phyloP scores from a whole-genome alignment of 2,888 invertebrate species.

The Pecten maximus region DNA sequence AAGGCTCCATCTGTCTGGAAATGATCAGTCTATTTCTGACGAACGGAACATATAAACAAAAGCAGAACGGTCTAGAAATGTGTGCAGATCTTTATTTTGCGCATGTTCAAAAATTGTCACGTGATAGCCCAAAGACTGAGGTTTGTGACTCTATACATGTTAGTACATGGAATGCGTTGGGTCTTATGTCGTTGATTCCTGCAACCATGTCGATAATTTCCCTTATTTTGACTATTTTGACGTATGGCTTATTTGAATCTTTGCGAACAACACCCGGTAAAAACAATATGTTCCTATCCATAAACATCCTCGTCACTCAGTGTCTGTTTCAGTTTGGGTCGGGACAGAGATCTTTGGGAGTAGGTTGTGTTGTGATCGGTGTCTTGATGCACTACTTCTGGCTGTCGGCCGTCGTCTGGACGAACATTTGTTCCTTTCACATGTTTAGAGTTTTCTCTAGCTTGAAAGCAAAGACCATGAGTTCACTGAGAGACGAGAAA shows the following conservation, averaged over 20 bases:
- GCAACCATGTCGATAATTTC: constrained; percentile 53
- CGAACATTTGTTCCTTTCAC: constrained; percentile 57
- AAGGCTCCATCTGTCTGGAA: neutral
- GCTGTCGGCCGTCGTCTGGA: constrained; percentile 56
- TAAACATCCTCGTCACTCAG: constrained; percentile 51
- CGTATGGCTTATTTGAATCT: constrained; percentile 48
- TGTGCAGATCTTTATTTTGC: neutral
- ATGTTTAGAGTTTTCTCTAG: constrained; percentile 44
- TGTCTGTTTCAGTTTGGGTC: constrained; percentile 40
- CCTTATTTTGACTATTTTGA: constrained; percentile 44
- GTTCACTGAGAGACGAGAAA: neutral
- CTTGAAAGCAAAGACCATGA: neutral
- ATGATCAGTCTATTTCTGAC: neutral
- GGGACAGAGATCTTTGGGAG: constrained; percentile 42
- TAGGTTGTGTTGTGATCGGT: constrained; percentile 51
- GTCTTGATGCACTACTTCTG: constrained; percentile 54
- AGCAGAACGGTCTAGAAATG: neutral
- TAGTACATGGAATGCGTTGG: neutral
- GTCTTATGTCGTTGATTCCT: constrained; percentile 51
- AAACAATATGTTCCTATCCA: constrained; percentile 52
- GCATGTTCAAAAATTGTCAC: neutral
- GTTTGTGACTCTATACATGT: neutral
- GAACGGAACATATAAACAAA: neutral
- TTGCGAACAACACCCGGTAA: constrained; percentile 56
- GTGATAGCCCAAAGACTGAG: neutral